A percentile compares a stretch with the other conserved stretches of the same genome.
phyloP scores from a whole-genome alignment of 2,113 vertebrate species.

The Elephas maximus region DNA sequence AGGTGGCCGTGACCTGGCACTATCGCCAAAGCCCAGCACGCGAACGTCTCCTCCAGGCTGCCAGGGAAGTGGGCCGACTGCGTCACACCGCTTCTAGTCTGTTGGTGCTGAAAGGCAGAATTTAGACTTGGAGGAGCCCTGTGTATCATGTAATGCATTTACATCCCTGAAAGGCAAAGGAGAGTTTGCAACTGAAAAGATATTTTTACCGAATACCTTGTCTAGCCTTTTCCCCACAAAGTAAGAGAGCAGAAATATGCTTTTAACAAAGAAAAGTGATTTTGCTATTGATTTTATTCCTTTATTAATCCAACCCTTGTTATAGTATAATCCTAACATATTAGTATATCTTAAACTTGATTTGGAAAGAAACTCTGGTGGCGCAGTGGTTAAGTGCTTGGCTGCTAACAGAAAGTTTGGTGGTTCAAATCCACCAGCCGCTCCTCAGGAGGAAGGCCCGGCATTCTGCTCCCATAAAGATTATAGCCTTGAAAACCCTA shows the following conservation, averaged over 20 bases:
- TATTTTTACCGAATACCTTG: background rate
- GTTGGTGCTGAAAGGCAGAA: accelerated
- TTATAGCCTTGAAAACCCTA: too few relatives aligned
- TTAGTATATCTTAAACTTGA: background rate
- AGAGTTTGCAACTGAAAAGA: background rate
- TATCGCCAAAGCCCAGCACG: background rate
- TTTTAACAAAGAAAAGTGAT: background rate
- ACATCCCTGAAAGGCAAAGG: background rate
- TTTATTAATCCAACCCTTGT: background rate
- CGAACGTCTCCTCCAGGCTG: accelerated
- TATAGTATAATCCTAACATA: background rate
- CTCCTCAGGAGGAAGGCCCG: too few relatives aligned
- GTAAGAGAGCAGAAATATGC: background rate
- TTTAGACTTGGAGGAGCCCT: background rate
- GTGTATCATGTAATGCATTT: accelerated
- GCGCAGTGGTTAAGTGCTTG: too few relatives aligned
- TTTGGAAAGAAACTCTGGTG: background rate
- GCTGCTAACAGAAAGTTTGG: too few relatives aligned
- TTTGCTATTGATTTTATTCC: background rate
- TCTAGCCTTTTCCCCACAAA: background rate
- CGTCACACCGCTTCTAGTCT: accelerated
- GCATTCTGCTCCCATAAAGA: too few relatives aligned
- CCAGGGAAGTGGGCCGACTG: background rate
- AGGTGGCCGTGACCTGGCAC: constrained; percentile 88
- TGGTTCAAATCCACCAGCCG: too few relatives aligned